These are phyloP conservation scores for Simalia tracyae DNA, from an alignment of 2,797 vertebrate species.

Conservation along the genomic window DNA sequence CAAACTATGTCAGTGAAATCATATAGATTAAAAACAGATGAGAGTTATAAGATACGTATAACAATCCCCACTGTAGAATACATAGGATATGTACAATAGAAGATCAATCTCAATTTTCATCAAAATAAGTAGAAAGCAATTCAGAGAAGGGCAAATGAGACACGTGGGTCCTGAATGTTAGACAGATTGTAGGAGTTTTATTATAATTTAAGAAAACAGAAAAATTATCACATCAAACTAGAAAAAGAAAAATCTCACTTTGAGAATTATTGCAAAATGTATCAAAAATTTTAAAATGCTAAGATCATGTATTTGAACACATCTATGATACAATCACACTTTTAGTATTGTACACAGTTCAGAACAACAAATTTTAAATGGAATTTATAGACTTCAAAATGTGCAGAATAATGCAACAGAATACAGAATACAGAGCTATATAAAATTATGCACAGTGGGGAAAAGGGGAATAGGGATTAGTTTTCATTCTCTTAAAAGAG, in stretches of 20 bases:
- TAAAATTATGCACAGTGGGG: not conserved
- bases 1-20: conserved; percentile 20
- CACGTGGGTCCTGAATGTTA: not conserved
- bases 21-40: conserved; percentile 25
- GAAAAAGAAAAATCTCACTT: not conserved
- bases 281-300: not conserved
- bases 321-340: not conserved
- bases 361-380: not conserved
- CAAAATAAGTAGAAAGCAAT: not conserved
- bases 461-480: not conserved
- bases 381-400: not conserved
- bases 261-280: not conserved
- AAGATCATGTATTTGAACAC: not conserved
- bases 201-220: not conserved
- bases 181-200: not conserved
- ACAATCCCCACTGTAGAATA: not conserved
- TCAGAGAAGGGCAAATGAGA: not conserved
- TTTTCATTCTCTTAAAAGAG: not conserved
- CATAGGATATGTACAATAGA: not conserved
- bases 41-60: not conserved
- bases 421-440: not conserved
- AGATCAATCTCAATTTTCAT: conserved; percentile 5
- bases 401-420: not conserved
- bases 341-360: not conserved
- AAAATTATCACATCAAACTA: not conserved